Conservation (phyloP, 2,888 invertebrate species). For the Toxonevra muliebris region DNA sequence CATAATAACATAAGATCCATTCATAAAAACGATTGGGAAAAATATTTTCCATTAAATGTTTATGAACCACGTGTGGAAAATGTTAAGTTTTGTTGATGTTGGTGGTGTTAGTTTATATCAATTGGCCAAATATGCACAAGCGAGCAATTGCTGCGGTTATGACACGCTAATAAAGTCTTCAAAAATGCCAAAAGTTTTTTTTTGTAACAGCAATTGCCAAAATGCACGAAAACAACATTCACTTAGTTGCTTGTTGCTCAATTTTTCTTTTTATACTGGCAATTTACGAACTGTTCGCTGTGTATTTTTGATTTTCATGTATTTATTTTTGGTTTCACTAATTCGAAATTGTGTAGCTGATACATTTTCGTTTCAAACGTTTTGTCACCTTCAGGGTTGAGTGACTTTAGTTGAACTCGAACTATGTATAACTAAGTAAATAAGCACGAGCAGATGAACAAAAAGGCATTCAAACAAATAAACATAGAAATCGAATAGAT, state of each 20-base stretch:
- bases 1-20: no score
- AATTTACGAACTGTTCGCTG: background rate
- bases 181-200: background rate
- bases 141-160: background rate
- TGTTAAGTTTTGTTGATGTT: no score
- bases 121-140: no score
- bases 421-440: no score
- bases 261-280: background rate
- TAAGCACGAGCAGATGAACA: background rate
- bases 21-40: no score
- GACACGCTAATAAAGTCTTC: background rate
- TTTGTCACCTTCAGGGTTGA: background rate
- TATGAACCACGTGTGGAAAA: no score
- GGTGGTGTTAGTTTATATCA: no score
- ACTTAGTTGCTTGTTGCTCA: background rate
- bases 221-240: constrained; percentile 3
- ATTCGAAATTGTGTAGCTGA: background rate
- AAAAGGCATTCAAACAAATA: background rate
- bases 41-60: no score
- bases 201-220: background rate
- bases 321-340: background rate
- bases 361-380: background rate
- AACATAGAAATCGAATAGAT: background rate
- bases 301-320: background rate
- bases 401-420: background rate